phyloP scores from a whole-genome alignment of 2,888 invertebrate genomes.

The Tridacna crocea region DNA sequence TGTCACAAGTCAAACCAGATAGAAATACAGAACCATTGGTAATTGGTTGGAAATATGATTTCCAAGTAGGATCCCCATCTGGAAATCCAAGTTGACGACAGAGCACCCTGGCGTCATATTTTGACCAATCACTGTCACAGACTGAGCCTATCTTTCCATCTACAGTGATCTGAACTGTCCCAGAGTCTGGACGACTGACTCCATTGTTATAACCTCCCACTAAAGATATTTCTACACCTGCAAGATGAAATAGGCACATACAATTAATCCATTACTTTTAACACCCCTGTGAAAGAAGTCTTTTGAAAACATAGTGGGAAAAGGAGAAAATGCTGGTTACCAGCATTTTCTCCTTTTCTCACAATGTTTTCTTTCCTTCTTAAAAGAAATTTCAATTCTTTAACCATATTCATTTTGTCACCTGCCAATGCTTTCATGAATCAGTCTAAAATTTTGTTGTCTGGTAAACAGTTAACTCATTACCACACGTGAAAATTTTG shows the following conservation, averaged over 20 bases:
- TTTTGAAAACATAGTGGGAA: neutral
- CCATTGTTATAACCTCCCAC: constrained; percentile 22
- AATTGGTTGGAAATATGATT: constrained; percentile 57
- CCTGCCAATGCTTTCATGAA: too few species aligned
- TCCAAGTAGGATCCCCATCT: constrained; percentile 62
- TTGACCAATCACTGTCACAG: constrained; percentile 72
- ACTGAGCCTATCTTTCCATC: constrained; percentile 71
- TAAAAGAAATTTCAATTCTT: too few species aligned
- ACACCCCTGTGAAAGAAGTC: too few species aligned
- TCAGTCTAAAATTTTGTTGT: too few species aligned
- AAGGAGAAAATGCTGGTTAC: neutral
- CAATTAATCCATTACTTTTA: neutral
- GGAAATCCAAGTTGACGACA: constrained; percentile 75
- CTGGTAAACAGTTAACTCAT: too few species aligned
- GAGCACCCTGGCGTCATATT: constrained; percentile 67
- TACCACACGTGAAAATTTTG: too few species aligned
- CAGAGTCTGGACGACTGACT: constrained; percentile 46
- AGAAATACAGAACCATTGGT: constrained; percentile 68
- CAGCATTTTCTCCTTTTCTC: too few species aligned
- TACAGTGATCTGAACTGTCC: constrained; percentile 66
- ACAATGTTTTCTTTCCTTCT: too few species aligned
- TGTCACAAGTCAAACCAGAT: constrained; percentile 70
- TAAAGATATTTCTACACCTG: constrained; percentile 37
- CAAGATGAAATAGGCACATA: neutral
- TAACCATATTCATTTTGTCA: too few species aligned